Evolutionary conservation across 30 jellyfish, hydroid and myxozoan species (phyloP).

Genomic region (Cassiopea xamachana): DNA sequence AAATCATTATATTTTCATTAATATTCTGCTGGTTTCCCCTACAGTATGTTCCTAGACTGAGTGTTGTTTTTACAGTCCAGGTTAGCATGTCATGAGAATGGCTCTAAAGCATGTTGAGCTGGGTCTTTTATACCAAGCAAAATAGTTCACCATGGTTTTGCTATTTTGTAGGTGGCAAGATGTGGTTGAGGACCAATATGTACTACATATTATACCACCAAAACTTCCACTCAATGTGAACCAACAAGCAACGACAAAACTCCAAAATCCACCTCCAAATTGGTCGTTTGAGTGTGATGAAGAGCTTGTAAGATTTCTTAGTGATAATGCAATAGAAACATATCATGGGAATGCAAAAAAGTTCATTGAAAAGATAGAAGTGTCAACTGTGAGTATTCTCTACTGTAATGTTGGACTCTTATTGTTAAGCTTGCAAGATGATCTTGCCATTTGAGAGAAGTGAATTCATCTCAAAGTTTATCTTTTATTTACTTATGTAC

Average conservation of each 20-base stretch:
- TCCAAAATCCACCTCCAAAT: conserved; percentile 84
- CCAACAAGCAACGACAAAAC: conserved; percentile 57
- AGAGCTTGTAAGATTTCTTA: conserved; percentile 85
- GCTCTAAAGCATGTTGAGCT: too few species aligned
- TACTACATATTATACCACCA: conserved; percentile 72
- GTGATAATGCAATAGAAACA: conserved; percentile 67
- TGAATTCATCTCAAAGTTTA: not conserved
- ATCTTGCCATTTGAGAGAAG: not conserved
- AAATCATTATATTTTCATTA: too few species aligned
- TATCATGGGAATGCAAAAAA: conserved; percentile 74
- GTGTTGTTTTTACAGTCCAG: too few species aligned
- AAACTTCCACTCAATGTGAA: conserved; percentile 74
- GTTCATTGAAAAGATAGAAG: conserved; percentile 80
- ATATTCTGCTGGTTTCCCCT: too few species aligned
- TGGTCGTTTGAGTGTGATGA: conserved; percentile 90
- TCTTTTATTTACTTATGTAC: too few species aligned
- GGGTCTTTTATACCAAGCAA: too few species aligned
- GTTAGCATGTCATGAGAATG: too few species aligned
- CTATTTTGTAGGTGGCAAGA: conserved; percentile 74
- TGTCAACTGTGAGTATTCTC: conserved; percentile 64
- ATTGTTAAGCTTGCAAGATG: not conserved
- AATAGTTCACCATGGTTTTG: too few species aligned
- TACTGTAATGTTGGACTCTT: too few species aligned
- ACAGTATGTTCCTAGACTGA: too few species aligned
- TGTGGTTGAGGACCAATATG: conserved; percentile 86